These are phyloP conservation scores for Phoenicopterus ruber DNA, from an alignment of 2,113 vertebrate genomes.

Conservation along the genomic window DNA sequence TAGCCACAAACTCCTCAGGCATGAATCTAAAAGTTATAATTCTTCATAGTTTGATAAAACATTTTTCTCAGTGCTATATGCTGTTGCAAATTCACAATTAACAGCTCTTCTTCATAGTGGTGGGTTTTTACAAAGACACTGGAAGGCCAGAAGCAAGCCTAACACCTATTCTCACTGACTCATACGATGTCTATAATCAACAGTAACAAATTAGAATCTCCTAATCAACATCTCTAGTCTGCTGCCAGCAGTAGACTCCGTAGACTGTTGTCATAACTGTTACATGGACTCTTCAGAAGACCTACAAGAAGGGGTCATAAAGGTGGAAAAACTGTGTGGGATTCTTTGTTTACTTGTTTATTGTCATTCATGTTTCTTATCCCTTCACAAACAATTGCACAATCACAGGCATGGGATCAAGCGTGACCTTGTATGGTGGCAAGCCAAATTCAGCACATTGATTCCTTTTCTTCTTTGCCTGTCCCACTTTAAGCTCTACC, in stretches of 20 bases:
- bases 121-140: not conserved
- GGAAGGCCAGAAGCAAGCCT: not conserved
- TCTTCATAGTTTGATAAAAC: not conserved
- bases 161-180: not conserved
- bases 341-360: not conserved
- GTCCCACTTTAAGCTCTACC: not conserved
- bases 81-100: not conserved
- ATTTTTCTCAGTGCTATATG: not conserved
- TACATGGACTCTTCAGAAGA: not conserved
- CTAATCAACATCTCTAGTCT: not conserved
- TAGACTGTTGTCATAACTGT: not conserved
- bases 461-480: not conserved
- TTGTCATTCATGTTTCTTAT: not conserved
- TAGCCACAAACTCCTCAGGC: not conserved
- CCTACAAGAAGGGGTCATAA: not conserved
- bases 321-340: not conserved
- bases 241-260: fast-evolving
- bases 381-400: not conserved
- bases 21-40: not conserved
- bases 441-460: not conserved
- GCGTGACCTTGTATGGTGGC: not conserved
- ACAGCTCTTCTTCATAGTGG: not conserved
- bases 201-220: not conserved
- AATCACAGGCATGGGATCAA: not conserved
- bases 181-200: fast-evolving